A percentile compares a stretch with the other conserved stretches of the same genome.
Conservation (phyloP, 2,113 vertebrate species). For the Cyanoramphus novaezelandiae region DNA sequence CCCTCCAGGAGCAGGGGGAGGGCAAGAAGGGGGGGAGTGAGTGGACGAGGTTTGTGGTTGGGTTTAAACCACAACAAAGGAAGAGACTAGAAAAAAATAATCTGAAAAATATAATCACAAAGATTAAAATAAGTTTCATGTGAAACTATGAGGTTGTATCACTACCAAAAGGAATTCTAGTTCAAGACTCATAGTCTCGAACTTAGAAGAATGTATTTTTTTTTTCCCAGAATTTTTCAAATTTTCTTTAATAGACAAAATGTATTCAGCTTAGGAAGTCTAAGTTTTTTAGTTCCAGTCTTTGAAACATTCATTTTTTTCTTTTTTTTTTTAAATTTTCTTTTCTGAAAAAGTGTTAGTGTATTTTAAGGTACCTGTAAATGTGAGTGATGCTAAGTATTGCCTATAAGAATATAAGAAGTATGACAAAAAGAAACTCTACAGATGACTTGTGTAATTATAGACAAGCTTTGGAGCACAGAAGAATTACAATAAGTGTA, state of each 20-base stretch:
- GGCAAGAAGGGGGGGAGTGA: no score
- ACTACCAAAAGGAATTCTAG: background rate
- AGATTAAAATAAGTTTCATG: background rate
- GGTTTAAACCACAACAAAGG: no score
- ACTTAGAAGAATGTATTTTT: background rate
- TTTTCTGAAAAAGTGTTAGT: background rate
- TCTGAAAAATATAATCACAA: background rate
- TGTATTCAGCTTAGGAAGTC: background rate
- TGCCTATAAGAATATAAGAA: background rate
- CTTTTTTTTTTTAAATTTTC: background rate
- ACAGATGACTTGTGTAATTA: background rate
- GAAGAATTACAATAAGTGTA: background rate
- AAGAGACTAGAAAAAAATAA: background rate
- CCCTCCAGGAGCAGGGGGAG: no score
- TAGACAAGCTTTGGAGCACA: background rate
- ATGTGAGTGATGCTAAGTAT: background rate
- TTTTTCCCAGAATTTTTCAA: rapidly evolving
- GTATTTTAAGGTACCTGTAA: background rate
- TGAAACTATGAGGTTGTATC: background rate
- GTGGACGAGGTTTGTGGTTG: no score
- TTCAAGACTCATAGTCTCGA: background rate
- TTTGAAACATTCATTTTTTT: background rate
- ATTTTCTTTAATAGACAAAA: background rate
- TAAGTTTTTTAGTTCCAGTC: background rate
- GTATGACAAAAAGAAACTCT: background rate